Conservation (phyloP, 1,140 invertebrate genomes). For the Neodiprion virginianus region DNA sequence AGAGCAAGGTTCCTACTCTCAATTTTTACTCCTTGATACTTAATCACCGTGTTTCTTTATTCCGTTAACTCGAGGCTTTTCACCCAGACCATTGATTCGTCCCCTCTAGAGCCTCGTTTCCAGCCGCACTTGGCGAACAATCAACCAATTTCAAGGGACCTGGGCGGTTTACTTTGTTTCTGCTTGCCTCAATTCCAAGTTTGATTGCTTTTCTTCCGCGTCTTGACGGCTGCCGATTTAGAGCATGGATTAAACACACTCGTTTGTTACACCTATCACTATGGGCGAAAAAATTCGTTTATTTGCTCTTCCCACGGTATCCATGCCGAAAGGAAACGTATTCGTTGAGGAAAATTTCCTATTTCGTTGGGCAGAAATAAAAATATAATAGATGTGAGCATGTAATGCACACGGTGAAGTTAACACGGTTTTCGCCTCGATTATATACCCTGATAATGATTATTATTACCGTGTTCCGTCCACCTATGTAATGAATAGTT, state of each 20-base stretch:
- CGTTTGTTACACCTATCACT: too few relatives aligned
- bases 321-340: too few relatives aligned
- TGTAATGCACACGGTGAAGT: not conserved
- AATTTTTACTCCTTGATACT: not conserved
- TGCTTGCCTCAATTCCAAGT: not conserved
- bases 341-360: not conserved
- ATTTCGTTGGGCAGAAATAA: not conserved
- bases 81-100: not conserved
- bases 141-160: not conserved
- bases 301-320: too few relatives aligned
- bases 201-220: not conserved
- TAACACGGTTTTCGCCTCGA: not conserved
- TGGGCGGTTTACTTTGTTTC: not conserved
- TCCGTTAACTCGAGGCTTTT: not conserved
- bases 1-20: not conserved
- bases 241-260: not conserved
- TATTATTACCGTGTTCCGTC: slow-evolving; percentile 1
- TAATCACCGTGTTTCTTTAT: not conserved
- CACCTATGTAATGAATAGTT: not conserved
- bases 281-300: too few relatives aligned
- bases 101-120: not conserved
- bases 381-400: not conserved
- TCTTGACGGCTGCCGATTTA: not conserved
- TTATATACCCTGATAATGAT: not conserved
- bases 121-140: not conserved